phyloP scores from a whole-genome alignment of 2,888 invertebrate genomes.

The Lasioglossum marginatum region DNA sequence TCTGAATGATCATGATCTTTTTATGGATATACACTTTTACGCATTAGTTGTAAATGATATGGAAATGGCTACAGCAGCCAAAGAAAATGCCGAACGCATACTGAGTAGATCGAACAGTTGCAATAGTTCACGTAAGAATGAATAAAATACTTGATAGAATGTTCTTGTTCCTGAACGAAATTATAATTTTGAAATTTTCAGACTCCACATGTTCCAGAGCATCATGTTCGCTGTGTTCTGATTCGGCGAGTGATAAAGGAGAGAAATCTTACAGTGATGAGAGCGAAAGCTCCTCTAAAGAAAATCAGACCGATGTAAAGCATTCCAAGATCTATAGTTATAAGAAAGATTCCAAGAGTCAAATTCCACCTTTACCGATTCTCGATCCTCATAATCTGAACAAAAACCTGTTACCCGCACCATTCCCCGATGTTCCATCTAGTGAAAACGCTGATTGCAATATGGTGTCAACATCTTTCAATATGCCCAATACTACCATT shows the following conservation, averaged over 20 bases:
- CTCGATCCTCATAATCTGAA: constrained; percentile 71
- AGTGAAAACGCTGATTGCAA: constrained; percentile 69
- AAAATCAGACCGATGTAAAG: constrained; percentile 77
- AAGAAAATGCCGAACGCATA: constrained; percentile 87
- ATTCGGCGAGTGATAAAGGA: constrained; percentile 83
- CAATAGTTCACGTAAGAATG: constrained; percentile 81
- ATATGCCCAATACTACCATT: constrained; percentile 57
- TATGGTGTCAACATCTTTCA: constrained; percentile 78
- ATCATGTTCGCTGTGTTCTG: constrained; percentile 89
- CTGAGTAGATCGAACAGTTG: constrained; percentile 83
- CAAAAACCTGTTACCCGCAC: constrained; percentile 67
- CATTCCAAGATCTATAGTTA: constrained; percentile 83
- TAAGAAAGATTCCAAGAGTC: constrained; percentile 81
- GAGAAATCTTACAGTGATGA: constrained; percentile 83
- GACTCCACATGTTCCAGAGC: constrained; percentile 91
- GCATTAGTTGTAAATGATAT: constrained; percentile 88
- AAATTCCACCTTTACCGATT: constrained; percentile 80
- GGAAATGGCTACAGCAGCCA: constrained; percentile 89
- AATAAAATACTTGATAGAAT: neutral
- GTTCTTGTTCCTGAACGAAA: neutral
- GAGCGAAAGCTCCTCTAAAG: constrained; percentile 76
- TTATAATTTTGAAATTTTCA: constrained; percentile 78
- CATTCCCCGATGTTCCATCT: constrained; percentile 67
- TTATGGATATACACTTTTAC: constrained; percentile 92
- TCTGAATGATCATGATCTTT: constrained; percentile 93